Base-by-base conservation (phyloP, 2,113 vertebrate genomes). In the Corythornis vintsioides region DNA sequence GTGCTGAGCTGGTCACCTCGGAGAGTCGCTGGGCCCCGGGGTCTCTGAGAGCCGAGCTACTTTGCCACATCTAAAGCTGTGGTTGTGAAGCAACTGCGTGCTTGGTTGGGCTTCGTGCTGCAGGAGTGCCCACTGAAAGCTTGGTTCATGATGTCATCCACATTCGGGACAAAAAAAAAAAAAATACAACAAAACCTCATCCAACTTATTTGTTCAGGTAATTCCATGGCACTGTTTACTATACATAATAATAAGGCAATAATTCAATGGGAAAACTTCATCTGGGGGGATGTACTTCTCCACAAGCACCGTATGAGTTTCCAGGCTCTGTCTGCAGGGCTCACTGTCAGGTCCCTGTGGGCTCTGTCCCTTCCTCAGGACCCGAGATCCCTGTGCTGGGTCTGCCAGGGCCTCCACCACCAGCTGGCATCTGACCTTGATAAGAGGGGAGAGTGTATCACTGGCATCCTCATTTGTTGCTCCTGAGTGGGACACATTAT, bases 291-390 rank as follows among this genome's bases (percentile, higher is more conserved):
- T 45, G 24, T 9, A 6, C n/a, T 83, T 33, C 52, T 77, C 42
- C 13, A 20, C 15, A 12, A 3, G 22, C 0, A 4, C 35, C 24
- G 24, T 5, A 9, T 0, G 0, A 13, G 40, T 15, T 25, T 35
- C 33, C 26, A 42, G 66, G 25, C 20, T 70, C 26, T 47, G 28
- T 47, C 53, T 26, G 9, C 47, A 40, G 69, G 55, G 60, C 47
- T 72, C 38, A 9, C 21, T 10, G 2, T 31, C 33, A 25, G 28
- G 26, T 73, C 25, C 10, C 24, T n/a, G 11, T 8, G 33, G 26
- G 9, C n/a, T 33, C 55, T 35, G 11, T 25, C 11, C 17, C 38
- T 70, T 66, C 17, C 43, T 59, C 2, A 3, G 31, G 50, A 24
- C 40, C 11, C 28, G 55, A 10, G 29, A 20, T 56, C 50, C 15